A percentile compares a stretch with the other conserved stretches of the same genome.
These are phyloP conservation scores for Drosophila kepulauana DNA, from an alignment of 1,140 invertebrate species.

Conservation along the genomic window DNA sequence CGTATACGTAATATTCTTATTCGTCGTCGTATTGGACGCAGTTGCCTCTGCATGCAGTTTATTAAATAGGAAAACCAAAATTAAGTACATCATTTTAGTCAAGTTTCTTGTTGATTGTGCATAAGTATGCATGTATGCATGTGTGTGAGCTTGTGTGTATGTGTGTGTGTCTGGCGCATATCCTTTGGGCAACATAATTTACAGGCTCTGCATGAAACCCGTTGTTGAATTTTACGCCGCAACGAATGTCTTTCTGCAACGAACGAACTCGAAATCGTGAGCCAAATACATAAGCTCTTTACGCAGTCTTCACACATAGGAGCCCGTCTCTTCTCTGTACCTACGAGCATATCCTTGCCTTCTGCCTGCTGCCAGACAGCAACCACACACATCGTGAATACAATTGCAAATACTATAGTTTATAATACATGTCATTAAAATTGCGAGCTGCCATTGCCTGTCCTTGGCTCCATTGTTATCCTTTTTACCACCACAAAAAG, in stretches of 20 bases:
- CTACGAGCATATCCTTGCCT: conserved; percentile 58
- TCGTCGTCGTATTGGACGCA: conserved; percentile 24
- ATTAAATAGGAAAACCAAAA: conserved; percentile 77
- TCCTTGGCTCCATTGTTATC: conserved; percentile 64
- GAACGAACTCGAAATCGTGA: conserved; percentile 67
- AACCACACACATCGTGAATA: conserved; percentile 1
- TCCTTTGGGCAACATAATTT: conserved; percentile 73
- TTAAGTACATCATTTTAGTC: conserved; percentile 77
- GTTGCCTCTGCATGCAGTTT: conserved; percentile 67
- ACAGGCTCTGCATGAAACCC: conserved; percentile 53
- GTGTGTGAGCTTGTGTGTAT: conserved; percentile 23
- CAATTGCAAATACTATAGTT: conserved; percentile 36
- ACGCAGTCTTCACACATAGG: conserved; percentile 39
- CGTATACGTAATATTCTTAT: conserved; percentile 21
- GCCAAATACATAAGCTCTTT: conserved; percentile 76
- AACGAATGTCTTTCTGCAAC: conserved; percentile 57
- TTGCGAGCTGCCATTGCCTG: conserved; percentile 62
- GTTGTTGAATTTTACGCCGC: conserved; percentile 74
- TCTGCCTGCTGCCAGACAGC: conserved; percentile 31
- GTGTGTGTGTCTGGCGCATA: conserved; percentile 69
- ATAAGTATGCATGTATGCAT: background rate
- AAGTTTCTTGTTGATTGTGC: conserved; percentile 58
- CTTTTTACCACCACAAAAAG: conserved; percentile 8
- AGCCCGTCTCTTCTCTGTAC: background rate
- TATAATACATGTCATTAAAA: conserved; percentile 73